These are phyloP conservation scores for Acleris sparsana DNA, from an alignment of 2,888 invertebrate species.

Conservation along the genomic window DNA sequence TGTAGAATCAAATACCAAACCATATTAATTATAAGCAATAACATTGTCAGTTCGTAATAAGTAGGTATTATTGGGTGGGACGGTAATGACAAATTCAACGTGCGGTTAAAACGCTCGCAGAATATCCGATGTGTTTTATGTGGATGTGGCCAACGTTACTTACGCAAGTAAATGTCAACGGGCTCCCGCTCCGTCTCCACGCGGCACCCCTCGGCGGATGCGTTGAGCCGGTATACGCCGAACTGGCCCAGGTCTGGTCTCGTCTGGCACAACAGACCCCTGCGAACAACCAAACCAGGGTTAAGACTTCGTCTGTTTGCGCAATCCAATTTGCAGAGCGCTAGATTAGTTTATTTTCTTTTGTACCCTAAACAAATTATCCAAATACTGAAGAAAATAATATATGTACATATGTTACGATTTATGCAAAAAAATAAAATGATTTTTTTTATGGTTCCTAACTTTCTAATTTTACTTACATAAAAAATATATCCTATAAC, in stretches of 20 bases:
- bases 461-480: no score
- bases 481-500: no score
- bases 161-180: constrained; percentile 88
- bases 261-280: constrained; percentile 84
- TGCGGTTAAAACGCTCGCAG: neutral
- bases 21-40: no score
- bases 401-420: no score
- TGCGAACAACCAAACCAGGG: constrained; percentile 50
- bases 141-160: constrained; percentile 57
- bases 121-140: neutral
- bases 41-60: no score
- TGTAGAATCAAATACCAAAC: no score
- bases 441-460: no score
- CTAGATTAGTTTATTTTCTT: no score
- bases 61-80: neutral
- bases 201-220: constrained; percentile 78
- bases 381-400: no score
- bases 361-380: no score
- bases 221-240: constrained; percentile 87
- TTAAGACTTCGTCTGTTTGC: neutral
- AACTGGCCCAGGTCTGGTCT: constrained; percentile 86
- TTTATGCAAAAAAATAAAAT: no score
- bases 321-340: neutral
- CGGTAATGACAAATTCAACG: neutral
- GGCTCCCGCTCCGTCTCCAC: constrained; percentile 84